Conservation (phyloP, 2,113 vertebrate genomes). For the Chinchilla lanigera region DNA sequence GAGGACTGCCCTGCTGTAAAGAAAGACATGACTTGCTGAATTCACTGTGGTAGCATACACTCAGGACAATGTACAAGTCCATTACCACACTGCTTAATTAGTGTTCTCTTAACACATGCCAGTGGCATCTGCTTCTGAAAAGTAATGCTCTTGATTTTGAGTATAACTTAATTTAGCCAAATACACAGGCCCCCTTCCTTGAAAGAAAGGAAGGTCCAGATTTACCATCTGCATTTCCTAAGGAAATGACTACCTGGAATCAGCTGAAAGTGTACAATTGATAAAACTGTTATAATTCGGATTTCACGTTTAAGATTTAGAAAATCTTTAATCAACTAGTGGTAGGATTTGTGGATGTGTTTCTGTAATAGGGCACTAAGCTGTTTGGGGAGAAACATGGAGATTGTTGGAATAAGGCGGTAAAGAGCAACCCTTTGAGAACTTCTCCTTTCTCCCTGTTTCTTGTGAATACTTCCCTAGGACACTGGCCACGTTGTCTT, state of each 20-base stretch:
- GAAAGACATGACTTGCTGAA: not conserved
- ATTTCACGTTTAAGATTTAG: not conserved
- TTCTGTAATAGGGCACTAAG: not conserved
- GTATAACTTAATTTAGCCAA: not conserved
- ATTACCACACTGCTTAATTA: not conserved
- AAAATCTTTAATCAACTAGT: not conserved
- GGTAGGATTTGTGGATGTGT: not conserved
- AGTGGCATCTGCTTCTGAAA: not conserved
- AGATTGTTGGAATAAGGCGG: not conserved
- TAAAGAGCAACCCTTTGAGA: not conserved
- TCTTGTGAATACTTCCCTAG: not conserved
- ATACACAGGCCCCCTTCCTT: not conserved
- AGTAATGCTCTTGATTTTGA: not conserved
- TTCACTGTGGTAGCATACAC: not conserved
- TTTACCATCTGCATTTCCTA: not conserved
- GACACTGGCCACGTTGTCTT: not conserved
- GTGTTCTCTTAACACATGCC: not conserved
- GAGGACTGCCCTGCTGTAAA: not conserved
- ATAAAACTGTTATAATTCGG: not conserved
- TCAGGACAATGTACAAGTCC: not conserved
- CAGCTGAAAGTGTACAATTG: not conserved
- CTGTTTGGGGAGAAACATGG: not conserved
- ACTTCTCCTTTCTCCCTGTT: accelerated
- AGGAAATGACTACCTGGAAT: not conserved
- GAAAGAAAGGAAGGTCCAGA: not conserved